Conservation (phyloP, 2,888 invertebrate species). For the Trissonchulus latispiculum region DNA sequence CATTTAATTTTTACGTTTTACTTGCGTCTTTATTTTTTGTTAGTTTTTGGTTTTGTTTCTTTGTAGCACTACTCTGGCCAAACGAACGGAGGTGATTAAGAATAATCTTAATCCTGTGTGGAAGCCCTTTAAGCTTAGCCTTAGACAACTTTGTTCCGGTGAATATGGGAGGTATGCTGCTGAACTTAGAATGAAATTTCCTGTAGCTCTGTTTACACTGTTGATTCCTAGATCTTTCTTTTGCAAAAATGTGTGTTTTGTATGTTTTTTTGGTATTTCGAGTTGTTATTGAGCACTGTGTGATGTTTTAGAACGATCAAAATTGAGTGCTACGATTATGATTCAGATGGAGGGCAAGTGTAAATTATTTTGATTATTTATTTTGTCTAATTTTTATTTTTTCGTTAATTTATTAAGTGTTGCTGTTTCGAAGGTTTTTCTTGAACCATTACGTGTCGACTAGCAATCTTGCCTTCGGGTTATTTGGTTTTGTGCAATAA, state of each 20-base stretch:
- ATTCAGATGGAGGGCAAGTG: constrained; percentile 48
- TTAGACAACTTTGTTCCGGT: constrained; percentile 51
- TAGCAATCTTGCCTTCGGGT: too few relatives aligned
- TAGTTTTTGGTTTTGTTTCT: too few relatives aligned
- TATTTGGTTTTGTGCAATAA: too few relatives aligned
- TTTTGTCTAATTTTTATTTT: not conserved
- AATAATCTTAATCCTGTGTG: constrained; percentile 53
- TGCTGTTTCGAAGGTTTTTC: too few relatives aligned
- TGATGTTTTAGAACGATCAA: constrained; percentile 47
- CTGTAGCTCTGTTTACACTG: too few relatives aligned
- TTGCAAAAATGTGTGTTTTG: not conserved
- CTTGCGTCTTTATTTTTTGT: too few relatives aligned
- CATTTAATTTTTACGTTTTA: too few relatives aligned
- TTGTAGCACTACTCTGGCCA: constrained; percentile 49
- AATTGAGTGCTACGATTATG: constrained; percentile 51
- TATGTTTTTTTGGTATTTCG: too few relatives aligned
- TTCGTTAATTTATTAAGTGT: too few relatives aligned
- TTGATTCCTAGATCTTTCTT: too few relatives aligned
- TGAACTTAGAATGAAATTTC: not conserved
- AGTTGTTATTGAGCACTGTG: too few relatives aligned
- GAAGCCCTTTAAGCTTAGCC: constrained; percentile 49
- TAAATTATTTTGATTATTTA: not conserved
- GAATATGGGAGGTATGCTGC: constrained; percentile 48
- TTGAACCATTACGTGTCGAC: too few relatives aligned
- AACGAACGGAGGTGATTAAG: constrained; percentile 53